phyloP scores from a whole-genome alignment of 1,140 invertebrate species.

The Belonocnema kinseyi region DNA sequence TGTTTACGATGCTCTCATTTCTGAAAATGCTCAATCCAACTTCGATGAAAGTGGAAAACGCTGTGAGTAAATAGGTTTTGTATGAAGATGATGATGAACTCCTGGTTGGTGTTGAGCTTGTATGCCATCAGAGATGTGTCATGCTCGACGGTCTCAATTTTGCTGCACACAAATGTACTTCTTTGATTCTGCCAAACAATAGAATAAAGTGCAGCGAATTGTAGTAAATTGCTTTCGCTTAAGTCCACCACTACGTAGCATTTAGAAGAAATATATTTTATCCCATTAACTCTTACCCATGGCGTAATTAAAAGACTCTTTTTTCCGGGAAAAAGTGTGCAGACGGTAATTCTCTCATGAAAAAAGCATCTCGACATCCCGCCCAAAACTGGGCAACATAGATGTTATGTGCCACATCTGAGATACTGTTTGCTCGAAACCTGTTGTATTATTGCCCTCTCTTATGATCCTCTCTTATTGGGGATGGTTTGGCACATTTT shows the following conservation, averaged over 20 bases:
- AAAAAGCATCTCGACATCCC: background rate
- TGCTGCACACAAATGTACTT: background rate
- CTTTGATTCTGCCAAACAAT: background rate
- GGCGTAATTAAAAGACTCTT: background rate
- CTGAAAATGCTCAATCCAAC: background rate
- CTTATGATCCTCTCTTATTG: background rate
- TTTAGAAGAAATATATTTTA: background rate
- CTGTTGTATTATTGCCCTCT: background rate
- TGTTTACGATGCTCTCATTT: background rate
- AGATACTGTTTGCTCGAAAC: background rate
- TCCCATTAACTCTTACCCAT: background rate
- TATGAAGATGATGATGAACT: background rate
- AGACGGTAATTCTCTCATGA: background rate
- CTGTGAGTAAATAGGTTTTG: background rate
- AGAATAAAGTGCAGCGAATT: background rate
- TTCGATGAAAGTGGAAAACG: background rate
- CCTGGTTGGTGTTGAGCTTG: background rate
- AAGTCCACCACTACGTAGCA: background rate
- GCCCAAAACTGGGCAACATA: background rate
- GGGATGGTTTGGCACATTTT: background rate
- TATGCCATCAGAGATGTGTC: background rate
- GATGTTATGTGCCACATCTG: background rate
- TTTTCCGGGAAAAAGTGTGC: background rate
- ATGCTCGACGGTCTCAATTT: background rate
- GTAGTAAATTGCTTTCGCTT: background rate